These are phyloP conservation scores for Heteromormyrus szaboi DNA, from an alignment of 2,797 vertebrate genomes.

Conservation along the genomic window DNA sequence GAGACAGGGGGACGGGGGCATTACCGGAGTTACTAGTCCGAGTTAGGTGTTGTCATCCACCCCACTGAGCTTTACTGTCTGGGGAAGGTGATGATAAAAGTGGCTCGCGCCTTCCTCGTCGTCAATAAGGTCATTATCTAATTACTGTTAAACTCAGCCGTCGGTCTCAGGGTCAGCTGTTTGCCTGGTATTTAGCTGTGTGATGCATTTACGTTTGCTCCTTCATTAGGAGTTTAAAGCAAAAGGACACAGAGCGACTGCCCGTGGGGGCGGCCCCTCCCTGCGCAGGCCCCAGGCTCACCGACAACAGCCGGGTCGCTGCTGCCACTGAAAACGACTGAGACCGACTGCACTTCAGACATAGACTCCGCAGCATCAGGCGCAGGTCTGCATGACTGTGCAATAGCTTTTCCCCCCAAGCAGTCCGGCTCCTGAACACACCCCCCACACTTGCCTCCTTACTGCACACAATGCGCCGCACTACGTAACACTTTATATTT, in stretches of 20 bases:
- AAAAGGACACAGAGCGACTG: not conserved
- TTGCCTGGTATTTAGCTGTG: not conserved
- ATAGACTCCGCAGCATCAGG: not conserved
- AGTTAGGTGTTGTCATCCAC: constrained; percentile 24
- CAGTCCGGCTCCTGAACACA: not conserved
- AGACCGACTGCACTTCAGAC: not conserved
- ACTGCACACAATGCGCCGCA: not conserved
- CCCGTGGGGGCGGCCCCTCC: not conserved
- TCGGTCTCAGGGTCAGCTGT: not conserved
- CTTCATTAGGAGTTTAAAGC: not conserved
- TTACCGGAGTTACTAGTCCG: not conserved
- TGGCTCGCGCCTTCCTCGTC: constrained; percentile 35
- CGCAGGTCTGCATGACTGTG: not conserved
- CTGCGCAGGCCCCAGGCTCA: not conserved
- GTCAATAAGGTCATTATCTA: constrained; percentile 47
- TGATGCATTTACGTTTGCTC: not conserved
- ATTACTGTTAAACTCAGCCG: constrained; percentile 19
- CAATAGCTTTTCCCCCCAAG: not conserved
- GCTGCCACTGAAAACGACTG: not conserved
- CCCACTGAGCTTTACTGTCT: constrained; percentile 21
- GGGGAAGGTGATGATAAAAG: not conserved
- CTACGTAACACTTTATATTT: not conserved
- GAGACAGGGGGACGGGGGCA: constrained; percentile 1
- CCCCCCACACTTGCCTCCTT: no score
- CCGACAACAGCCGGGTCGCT: not conserved